Conservation (phyloP, 2,797 vertebrate genomes). For the Geotrypetes seraphini region DNA sequence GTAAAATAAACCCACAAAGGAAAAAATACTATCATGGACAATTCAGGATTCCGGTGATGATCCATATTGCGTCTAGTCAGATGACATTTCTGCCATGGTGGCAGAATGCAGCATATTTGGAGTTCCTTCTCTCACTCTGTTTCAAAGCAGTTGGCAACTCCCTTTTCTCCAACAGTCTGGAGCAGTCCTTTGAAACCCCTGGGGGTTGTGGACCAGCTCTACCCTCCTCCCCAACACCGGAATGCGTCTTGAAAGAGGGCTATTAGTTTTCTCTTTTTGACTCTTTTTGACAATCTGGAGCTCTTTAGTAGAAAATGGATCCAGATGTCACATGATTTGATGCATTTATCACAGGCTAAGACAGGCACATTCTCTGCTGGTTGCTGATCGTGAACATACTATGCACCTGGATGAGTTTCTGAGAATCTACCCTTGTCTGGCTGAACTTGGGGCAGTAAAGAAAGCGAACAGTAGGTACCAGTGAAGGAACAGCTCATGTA, state of each 20-base stretch:
- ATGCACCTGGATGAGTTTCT: background rate
- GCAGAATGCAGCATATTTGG: too few relatives aligned
- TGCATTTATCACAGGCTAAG: constrained; percentile 4
- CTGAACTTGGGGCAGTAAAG: background rate
- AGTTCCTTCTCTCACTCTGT: too few relatives aligned
- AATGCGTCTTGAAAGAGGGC: background rate
- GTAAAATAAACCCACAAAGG: too few relatives aligned
- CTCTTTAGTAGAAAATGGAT: background rate
- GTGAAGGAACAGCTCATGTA: background rate
- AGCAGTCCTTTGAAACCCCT: constrained; percentile 13
- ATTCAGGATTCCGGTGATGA: too few relatives aligned
- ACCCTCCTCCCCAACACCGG: background rate
- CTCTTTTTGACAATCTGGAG: background rate
- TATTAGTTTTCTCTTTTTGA: background rate
- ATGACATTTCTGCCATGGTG: too few relatives aligned
- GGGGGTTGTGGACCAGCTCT: constrained; percentile 3
- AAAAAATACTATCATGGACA: too few relatives aligned
- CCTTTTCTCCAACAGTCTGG: too few relatives aligned
- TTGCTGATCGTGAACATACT: too few relatives aligned
- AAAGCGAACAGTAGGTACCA: background rate
- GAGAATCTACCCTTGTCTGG: background rate
- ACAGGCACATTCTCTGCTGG: background rate
- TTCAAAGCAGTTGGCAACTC: too few relatives aligned
- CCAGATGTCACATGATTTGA: background rate
- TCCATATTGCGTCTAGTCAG: too few relatives aligned